These are phyloP conservation scores for Brachionus asplanchnoidis DNA, from an alignment of 1,140 invertebrate genomes.

Conservation along the genomic window DNA sequence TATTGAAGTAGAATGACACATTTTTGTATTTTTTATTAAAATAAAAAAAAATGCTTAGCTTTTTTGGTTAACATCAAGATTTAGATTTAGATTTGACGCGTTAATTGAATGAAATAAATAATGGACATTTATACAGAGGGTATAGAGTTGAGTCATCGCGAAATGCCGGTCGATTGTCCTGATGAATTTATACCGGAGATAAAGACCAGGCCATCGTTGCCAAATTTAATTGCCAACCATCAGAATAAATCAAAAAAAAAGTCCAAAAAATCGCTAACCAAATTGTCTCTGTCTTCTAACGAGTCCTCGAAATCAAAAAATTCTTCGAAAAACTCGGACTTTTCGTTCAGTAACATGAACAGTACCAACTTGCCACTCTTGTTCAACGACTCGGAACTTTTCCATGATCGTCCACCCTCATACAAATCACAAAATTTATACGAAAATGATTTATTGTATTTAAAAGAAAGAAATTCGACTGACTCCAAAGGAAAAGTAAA, in stretches of 20 bases:
- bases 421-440: constrained; percentile 24
- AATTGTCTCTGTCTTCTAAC: not conserved
- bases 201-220: constrained; percentile 84
- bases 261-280: not conserved
- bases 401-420: not conserved
- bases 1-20: constrained; percentile 24
- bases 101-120: not conserved
- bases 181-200: constrained; percentile 83
- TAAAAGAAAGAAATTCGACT: not conserved
- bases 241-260: not conserved
- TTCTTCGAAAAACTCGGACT: constrained; percentile 9
- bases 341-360: constrained; percentile 17
- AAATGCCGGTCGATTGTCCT: constrained; percentile 97
- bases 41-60: constrained; percentile 1
- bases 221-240: constrained; percentile 47
- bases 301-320: not conserved
- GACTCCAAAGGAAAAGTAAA: not conserved
- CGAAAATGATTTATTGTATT: constrained; percentile 15
- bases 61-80: not conserved
- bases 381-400: not conserved
- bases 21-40: constrained; percentile 1
- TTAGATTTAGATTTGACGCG: constrained; percentile 9
- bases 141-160: constrained; percentile 51
- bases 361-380: not conserved
- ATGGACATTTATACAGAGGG: not conserved